These are phyloP conservation scores for Alauda arvensis DNA, from an alignment of 2,797 vertebrate genomes.

Conservation along the genomic window DNA sequence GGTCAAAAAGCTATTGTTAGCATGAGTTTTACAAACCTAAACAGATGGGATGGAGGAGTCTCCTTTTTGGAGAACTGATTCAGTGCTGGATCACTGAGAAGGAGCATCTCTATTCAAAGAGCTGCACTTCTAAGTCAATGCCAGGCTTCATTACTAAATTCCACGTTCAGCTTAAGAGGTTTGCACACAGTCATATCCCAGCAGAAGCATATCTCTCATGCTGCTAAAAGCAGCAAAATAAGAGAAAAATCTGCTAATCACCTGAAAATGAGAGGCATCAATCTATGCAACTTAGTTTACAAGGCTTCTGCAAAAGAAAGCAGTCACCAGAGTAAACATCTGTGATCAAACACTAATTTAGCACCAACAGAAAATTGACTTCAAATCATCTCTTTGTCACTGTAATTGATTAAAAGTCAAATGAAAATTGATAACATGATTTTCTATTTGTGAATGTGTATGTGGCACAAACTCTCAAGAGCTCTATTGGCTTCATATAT, in stretches of 20 bases:
- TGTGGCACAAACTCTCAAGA: constrained; percentile 61
- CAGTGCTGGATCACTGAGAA: not conserved
- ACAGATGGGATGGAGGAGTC: constrained; percentile 4
- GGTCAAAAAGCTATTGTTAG: constrained; percentile 46
- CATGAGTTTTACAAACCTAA: constrained; percentile 25
- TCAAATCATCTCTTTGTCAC: constrained; percentile 90
- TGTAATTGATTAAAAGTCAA: constrained; percentile 93
- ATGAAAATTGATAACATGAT: constrained; percentile 93
- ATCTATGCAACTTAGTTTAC: constrained; percentile 16
- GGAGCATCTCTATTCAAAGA: constrained; percentile 20
- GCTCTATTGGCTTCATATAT: constrained; percentile 72
- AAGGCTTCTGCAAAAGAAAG: constrained; percentile 50
- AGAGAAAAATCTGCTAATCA: constrained; percentile 30
- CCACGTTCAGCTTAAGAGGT: not conserved
- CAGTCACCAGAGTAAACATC: constrained; percentile 60
- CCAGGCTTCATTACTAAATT: constrained; percentile 14
- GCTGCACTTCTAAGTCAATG: not conserved
- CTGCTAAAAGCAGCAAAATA: constrained; percentile 14
- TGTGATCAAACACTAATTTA: constrained; percentile 76
- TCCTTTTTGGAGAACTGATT: constrained; percentile 16
- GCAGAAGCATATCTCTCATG: not conserved
- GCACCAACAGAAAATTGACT: constrained; percentile 84
- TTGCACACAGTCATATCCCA: not conserved
- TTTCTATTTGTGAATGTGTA: constrained; percentile 66
- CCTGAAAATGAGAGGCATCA: constrained; percentile 41